Evolutionary conservation across 2,797 vertebrate species (phyloP).

Genomic region (Hydrolagus colliei): DNA sequence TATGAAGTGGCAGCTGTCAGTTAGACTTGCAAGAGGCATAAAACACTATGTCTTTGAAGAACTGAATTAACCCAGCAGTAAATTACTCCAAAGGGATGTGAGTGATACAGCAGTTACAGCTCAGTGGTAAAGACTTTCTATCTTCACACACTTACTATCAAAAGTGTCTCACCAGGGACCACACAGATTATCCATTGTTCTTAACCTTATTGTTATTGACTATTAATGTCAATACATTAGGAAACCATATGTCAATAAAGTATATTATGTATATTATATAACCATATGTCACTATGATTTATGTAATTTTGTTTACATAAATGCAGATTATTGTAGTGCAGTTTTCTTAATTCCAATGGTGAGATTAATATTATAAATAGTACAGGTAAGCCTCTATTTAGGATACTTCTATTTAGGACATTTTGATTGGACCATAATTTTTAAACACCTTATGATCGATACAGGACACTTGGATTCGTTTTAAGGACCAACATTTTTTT

Average conservation of each 20-base stretch:
- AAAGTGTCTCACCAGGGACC: neutral
- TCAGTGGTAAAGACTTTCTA: neutral
- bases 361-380: conserved; percentile 18
- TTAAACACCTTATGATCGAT: no score
- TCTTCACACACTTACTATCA: conserved; percentile 11
- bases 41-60: no score
- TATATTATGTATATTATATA: neutral
- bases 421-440: no score
- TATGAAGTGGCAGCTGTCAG: no score
- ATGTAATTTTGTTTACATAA: conserved; percentile 22
- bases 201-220: neutral
- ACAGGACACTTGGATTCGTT: no score
- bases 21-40: no score
- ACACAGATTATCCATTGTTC: conserved; percentile 14
- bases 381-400: neutral
- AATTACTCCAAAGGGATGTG: neutral
- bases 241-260: neutral
- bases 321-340: neutral
- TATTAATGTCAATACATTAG: conserved; percentile 1
- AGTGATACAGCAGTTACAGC: neutral
- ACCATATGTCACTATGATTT: neutral
- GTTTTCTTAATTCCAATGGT: conserved; percentile 22
- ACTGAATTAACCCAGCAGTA: neutral
- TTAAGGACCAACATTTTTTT: no score
- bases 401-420: no score